phyloP scores from a whole-genome alignment of 2,888 invertebrate species.

The Noctuana brunneofusca region DNA sequence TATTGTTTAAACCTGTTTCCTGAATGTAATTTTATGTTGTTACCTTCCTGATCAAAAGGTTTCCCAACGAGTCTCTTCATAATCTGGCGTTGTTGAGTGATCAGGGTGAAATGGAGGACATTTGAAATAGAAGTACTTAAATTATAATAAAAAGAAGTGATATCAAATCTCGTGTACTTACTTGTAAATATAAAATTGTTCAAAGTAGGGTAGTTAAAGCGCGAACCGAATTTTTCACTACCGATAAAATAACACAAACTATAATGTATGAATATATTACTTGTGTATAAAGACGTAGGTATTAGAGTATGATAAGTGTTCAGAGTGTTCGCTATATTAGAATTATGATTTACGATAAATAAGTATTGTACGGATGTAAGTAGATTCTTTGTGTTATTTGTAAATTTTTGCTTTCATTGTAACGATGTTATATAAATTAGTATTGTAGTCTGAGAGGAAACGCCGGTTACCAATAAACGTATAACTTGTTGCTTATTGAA shows the following conservation, averaged over 20 bases:
- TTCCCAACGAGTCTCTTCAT: slow-evolving; percentile 29
- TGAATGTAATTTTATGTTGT: slow-evolving; percentile 7
- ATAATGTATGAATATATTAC: slow-evolving; percentile 58
- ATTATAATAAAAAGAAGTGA: slow-evolving; percentile 54
- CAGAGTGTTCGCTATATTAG: slow-evolving; percentile 76
- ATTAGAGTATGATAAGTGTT: slow-evolving; percentile 61
- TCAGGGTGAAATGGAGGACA: slow-evolving; percentile 50
- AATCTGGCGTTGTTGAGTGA: slow-evolving; percentile 38
- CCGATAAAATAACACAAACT: slow-evolving; percentile 66
- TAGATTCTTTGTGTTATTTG: slow-evolving; percentile 68
- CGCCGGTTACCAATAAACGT: slow-evolving; percentile 83
- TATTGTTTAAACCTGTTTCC: neutral
- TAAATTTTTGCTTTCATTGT: slow-evolving; percentile 75
- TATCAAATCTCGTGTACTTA: slow-evolving; percentile 68
- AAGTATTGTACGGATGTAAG: slow-evolving; percentile 68
- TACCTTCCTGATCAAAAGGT: slow-evolving; percentile 1
- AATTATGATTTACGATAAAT: slow-evolving; percentile 54
- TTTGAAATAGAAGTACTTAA: slow-evolving; percentile 6
- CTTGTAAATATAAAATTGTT: slow-evolving; percentile 71
- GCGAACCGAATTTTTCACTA: slow-evolving; percentile 75
- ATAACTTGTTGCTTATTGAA: slow-evolving; percentile 82
- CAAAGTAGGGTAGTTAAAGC: slow-evolving; percentile 57
- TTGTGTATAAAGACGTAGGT: slow-evolving; percentile 61
- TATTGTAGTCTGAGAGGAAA: slow-evolving; percentile 81
- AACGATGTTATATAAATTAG: slow-evolving; percentile 72